Evolutionary conservation across 1,140 invertebrate genomes (phyloP).

Genomic region (Cotesia glomerata): DNA sequence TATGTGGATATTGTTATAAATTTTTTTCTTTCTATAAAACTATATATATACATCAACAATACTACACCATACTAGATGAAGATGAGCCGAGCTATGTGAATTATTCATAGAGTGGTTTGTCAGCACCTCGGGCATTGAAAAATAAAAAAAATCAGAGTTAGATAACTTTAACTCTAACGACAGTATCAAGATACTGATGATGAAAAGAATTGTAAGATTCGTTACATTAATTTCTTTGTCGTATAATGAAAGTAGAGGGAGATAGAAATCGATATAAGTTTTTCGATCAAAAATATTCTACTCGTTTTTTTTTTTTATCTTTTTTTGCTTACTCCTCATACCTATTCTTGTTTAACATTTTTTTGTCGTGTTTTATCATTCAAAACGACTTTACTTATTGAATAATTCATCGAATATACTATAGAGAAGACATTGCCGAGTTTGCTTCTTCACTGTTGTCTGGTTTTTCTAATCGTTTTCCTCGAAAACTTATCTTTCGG

Average conservation of each 20-base stretch:
- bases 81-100: not conserved
- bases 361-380: not conserved
- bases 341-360: not conserved
- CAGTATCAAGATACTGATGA: not conserved
- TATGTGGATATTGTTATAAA: not conserved
- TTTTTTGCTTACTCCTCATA: too few relatives aligned
- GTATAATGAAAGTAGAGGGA: not conserved
- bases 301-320: too few relatives aligned
- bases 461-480: not conserved
- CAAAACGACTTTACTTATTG: not conserved
- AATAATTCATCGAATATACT: not conserved
- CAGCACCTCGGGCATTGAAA: not conserved
- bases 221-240: not conserved
- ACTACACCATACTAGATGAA: not conserved
- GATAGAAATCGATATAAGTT: not conserved
- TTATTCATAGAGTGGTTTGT: not conserved
- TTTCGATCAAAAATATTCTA: slow-evolving; percentile 1
- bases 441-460: not conserved
- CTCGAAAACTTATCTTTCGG: not conserved
- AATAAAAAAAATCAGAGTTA: not conserved
- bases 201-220: not conserved
- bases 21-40: too few relatives aligned
- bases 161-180: not conserved
- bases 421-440: not conserved
- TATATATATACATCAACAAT: too few relatives aligned